phyloP scores from a whole-genome alignment of 92 coral and sea anemone species.

The Porites lobata region DNA sequence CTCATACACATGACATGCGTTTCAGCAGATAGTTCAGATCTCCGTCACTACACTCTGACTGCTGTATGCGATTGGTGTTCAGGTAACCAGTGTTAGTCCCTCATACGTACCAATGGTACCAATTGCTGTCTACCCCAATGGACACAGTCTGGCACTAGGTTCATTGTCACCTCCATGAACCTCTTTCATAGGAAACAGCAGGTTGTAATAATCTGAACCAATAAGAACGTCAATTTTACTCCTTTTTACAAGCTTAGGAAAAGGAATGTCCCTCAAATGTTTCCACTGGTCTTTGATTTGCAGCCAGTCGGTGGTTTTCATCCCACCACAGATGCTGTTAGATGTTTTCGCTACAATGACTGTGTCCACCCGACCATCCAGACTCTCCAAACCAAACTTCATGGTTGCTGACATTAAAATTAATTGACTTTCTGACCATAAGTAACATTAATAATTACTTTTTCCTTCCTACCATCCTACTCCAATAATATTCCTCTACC shows the following conservation, averaged over 20 bases:
- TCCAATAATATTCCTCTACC: not conserved
- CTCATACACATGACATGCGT: slow-evolving; percentile 39
- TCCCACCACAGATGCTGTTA: slow-evolving; percentile 34
- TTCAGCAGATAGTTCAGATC: not conserved
- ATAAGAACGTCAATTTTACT: not conserved
- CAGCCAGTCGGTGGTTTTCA: slow-evolving; percentile 31
- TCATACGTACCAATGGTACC: slow-evolving; percentile 39
- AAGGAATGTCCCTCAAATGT: too few species aligned
- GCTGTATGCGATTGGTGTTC: slow-evolving; percentile 27
- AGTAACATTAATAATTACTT: slow-evolving; percentile 44
- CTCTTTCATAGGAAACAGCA: not conserved
- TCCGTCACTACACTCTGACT: slow-evolving; percentile 11
- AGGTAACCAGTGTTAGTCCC: slow-evolving; percentile 11
- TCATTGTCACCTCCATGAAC: slow-evolving; percentile 10
- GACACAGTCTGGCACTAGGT: slow-evolving; percentile 65
- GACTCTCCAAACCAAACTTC: slow-evolving; percentile 62
- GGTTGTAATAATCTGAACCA: not conserved
- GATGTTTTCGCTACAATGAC: slow-evolving; percentile 38
- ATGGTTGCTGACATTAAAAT: slow-evolving; percentile 47
- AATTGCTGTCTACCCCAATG: slow-evolving; percentile 70
- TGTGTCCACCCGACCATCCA: slow-evolving; percentile 59
- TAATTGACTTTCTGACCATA: slow-evolving; percentile 28
- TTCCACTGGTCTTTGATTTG: not conserved
- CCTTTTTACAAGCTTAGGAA: too few species aligned
- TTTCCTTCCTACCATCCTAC: slow-evolving; percentile 8